A percentile compares a stretch with the other conserved stretches of the same genome.
phyloP scores from a whole-genome alignment of 2,797 vertebrate genomes.

The Pangasius djambal region DNA sequence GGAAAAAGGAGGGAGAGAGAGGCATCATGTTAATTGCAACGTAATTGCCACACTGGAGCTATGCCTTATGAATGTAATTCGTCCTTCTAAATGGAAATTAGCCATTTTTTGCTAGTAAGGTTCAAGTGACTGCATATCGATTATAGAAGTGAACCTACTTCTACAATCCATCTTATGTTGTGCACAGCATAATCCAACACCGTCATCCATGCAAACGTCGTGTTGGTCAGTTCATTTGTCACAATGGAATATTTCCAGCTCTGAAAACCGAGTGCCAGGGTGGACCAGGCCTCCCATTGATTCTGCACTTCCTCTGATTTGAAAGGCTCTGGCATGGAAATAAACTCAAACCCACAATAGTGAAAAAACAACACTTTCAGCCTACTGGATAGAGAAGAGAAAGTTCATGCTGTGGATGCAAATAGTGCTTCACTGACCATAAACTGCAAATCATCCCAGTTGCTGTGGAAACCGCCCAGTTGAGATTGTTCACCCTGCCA shows the following conservation, averaged over 20 bases:
- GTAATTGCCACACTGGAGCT: constrained; percentile 6
- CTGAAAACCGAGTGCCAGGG: constrained; percentile 12
- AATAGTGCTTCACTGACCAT: constrained; percentile 51
- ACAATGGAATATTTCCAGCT: constrained; percentile 40
- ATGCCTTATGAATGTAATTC: constrained; percentile 3
- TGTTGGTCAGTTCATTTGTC: constrained; percentile 19
- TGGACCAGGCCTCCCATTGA: constrained; percentile 31
- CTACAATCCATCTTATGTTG: constrained; percentile 8
- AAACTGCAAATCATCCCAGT: constrained; percentile 54
- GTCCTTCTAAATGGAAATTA: constrained; percentile 37
- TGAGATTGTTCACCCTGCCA: constrained; percentile 37
- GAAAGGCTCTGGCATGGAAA: constrained; percentile 46
- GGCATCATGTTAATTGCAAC: constrained; percentile 11
- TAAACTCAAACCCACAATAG: constrained; percentile 40
- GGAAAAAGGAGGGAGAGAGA: constrained; percentile 17
- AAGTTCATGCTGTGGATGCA: constrained; percentile 34
- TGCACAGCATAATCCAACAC: background rate
- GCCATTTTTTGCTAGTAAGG: constrained; percentile 10
- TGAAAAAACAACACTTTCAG: constrained; percentile 25
- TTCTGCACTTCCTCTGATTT: constrained; percentile 42
- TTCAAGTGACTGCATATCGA: constrained; percentile 23
- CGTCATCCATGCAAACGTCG: background rate
- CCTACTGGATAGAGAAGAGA: constrained; percentile 28
- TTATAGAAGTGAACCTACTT: constrained; percentile 11
- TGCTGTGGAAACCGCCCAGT: constrained; percentile 56